Evolutionary conservation across 1,140 invertebrate genomes (phyloP).

Genomic region (Ruditapes philippinarum): DNA sequence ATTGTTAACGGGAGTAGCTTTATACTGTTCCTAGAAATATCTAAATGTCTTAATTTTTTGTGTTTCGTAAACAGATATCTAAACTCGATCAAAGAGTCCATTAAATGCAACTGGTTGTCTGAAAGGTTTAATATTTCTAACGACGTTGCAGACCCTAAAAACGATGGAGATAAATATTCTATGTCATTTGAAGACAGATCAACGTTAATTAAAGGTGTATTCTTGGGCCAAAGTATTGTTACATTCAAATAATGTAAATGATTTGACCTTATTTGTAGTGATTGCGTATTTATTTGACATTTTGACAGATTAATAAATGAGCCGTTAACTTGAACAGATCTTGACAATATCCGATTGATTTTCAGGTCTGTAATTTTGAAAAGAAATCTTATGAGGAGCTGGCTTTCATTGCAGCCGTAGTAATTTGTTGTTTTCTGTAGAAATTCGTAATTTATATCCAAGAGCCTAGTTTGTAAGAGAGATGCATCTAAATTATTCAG

Average conservation of each 20-base stretch:
- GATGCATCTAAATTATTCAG: background rate
- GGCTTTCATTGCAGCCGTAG: background rate
- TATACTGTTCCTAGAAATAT: background rate
- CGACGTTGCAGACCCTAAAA: background rate
- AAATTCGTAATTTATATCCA: background rate
- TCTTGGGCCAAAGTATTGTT: background rate
- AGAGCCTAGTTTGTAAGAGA: background rate
- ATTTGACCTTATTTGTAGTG: background rate
- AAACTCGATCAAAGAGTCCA: background rate
- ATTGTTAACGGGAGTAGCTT: background rate
- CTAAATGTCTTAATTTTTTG: background rate
- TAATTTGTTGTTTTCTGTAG: background rate
- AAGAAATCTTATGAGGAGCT: background rate
- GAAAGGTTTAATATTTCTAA: background rate
- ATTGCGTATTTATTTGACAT: background rate
- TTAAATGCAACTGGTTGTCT: background rate
- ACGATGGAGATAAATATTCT: background rate
- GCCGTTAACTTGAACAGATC: background rate
- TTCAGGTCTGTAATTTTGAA: background rate
- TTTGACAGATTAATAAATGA: background rate
- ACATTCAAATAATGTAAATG: background rate
- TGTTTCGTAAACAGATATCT: background rate
- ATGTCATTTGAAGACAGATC: background rate
- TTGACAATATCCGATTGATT: background rate
- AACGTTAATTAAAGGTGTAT: background rate